These are phyloP conservation scores for Diachrysia chrysitis DNA, from an alignment of 2,888 invertebrate genomes.

Conservation along the genomic window DNA sequence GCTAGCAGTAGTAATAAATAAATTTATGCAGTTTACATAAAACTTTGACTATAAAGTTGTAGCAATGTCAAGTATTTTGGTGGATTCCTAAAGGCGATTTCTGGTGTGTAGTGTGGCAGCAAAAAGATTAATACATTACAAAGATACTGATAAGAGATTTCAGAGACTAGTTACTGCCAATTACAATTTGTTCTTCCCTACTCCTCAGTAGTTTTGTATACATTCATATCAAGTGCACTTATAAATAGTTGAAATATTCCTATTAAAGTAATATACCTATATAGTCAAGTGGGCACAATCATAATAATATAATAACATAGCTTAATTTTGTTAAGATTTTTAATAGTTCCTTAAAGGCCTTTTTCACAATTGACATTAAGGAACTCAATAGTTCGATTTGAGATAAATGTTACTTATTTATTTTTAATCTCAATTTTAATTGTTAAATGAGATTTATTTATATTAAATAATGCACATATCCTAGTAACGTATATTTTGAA, in stretches of 20 bases:
- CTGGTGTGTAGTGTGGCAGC: background rate
- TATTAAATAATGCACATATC: constrained; percentile 42
- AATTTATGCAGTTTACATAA: background rate
- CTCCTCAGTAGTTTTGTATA: constrained; percentile 40
- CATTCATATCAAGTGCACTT: constrained; percentile 52
- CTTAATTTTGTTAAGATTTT: constrained; percentile 58
- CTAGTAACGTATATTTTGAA: constrained; percentile 38
- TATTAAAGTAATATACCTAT: constrained; percentile 42
- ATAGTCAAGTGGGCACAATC: constrained; percentile 51
- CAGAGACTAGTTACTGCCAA: background rate
- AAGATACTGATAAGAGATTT: background rate
- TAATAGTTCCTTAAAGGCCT: constrained; percentile 43
- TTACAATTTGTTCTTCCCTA: constrained; percentile 12
- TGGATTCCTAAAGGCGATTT: background rate
- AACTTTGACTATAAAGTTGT: background rate
- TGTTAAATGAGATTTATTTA: constrained; percentile 45
- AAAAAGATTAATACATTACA: background rate
- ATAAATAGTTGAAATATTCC: constrained; percentile 43
- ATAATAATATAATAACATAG: constrained; percentile 22
- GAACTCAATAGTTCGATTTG: constrained; percentile 29
- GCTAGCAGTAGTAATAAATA: constrained; percentile 1
- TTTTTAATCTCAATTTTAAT: constrained; percentile 33
- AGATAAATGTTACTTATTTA: constrained; percentile 41
- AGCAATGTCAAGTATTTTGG: background rate
- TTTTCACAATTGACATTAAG: constrained; percentile 27